Conservation (phyloP, 1,140 invertebrate genomes). For the Cephus cinctus region DNA sequence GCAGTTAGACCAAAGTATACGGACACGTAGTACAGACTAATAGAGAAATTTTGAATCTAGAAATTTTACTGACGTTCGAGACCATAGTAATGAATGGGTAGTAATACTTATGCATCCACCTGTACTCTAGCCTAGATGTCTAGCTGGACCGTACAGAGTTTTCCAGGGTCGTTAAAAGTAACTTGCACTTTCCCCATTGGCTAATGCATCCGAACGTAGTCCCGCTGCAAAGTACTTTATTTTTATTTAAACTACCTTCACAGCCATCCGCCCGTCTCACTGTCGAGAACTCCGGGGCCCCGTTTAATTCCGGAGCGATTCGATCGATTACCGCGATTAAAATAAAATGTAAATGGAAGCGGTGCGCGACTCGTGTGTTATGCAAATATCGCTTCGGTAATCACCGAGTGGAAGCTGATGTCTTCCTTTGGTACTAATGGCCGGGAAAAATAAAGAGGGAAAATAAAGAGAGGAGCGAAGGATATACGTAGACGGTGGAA, state of each 20-base stretch:
- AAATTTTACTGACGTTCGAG: too few relatives aligned
- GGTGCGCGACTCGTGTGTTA: slow-evolving; percentile 47
- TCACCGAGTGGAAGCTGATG: slow-evolving; percentile 57
- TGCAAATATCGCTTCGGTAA: slow-evolving; percentile 54
- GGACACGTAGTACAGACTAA: too few relatives aligned
- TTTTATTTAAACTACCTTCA: slow-evolving; percentile 52
- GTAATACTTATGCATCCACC: too few relatives aligned
- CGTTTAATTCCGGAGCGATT: slow-evolving; percentile 45
- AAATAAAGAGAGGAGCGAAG: slow-evolving; percentile 24
- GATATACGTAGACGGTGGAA: slow-evolving; percentile 13
- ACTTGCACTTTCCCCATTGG: slow-evolving; percentile 42
- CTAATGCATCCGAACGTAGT: slow-evolving; percentile 48
- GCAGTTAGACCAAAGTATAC: too few relatives aligned
- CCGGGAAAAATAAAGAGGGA: slow-evolving; percentile 24
- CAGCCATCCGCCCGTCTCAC: slow-evolving; percentile 1
- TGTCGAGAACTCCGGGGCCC: slow-evolving; percentile 1
- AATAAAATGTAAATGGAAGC: slow-evolving; percentile 54
- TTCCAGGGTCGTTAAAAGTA: slow-evolving; percentile 40
- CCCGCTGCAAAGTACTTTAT: slow-evolving; percentile 48
- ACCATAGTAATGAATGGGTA: too few relatives aligned
- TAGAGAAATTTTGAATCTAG: too few relatives aligned
- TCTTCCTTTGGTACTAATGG: slow-evolving; percentile 51
- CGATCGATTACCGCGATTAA: slow-evolving; percentile 56
- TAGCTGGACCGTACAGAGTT: slow-evolving; percentile 9
- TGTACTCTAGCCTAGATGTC: too few relatives aligned